Conservation (phyloP, 2,797 vertebrate species). For the Acridotheres tristis region DNA sequence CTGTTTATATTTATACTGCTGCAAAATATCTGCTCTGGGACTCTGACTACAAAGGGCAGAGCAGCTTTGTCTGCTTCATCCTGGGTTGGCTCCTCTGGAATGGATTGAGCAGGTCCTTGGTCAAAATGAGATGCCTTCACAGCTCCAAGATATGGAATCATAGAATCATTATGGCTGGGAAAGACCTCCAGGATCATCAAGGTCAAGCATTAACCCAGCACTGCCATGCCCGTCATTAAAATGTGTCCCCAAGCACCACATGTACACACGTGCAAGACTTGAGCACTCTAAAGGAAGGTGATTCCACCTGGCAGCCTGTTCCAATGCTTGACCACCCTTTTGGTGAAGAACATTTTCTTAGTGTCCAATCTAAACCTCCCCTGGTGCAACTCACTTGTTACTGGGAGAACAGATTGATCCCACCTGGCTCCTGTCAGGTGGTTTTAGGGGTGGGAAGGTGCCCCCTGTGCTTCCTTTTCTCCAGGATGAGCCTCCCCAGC, state of each 20-base stretch:
- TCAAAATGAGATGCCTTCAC: neutral
- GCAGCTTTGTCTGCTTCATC: neutral
- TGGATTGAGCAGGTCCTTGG: neutral
- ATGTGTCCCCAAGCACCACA: neutral
- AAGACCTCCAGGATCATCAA: neutral
- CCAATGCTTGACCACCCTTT: neutral
- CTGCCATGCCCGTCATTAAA: neutral
- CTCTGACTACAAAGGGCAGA: neutral
- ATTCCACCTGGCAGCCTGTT: neutral
- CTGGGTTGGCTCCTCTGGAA: neutral
- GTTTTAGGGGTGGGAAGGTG: neutral
- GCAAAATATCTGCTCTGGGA: neutral
- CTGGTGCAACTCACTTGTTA: neutral
- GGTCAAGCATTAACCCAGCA: neutral
- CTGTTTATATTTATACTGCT: neutral
- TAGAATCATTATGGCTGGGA: neutral
- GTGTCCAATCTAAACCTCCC: neutral
- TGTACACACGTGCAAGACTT: neutral
- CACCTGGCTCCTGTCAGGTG: neutral
- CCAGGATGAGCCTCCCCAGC: neutral
- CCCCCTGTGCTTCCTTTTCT: rapidly evolving
- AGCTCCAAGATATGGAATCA: neutral
- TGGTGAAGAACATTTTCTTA: neutral
- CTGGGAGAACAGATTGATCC: neutral
- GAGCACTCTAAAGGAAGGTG: neutral